Conservation (phyloP, 2,113 vertebrate genomes). For the Ramphastos sulfuratus region DNA sequence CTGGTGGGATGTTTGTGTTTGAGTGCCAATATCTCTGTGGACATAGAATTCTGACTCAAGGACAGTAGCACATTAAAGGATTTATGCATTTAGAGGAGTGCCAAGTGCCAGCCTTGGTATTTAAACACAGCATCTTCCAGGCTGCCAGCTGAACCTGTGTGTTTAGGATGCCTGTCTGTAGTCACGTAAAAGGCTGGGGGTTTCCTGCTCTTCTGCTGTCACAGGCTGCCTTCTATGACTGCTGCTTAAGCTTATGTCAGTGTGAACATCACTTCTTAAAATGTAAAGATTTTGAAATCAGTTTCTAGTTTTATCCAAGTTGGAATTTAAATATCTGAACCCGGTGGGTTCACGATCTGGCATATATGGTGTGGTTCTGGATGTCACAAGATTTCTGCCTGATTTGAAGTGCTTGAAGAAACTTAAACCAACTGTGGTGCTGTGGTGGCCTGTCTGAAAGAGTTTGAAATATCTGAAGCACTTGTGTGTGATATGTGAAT, state of each 20-base stretch:
- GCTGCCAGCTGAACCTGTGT: not conserved
- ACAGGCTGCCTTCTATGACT: not conserved
- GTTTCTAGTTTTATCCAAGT: not conserved
- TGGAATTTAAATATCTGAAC: not conserved
- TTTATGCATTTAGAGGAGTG: slow-evolving; percentile 54
- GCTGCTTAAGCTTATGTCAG: not conserved
- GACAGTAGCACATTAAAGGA: slow-evolving; percentile 60
- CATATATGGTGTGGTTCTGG: not conserved
- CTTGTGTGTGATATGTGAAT: not conserved
- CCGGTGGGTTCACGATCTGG: not conserved
- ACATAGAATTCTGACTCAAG: slow-evolving; percentile 61
- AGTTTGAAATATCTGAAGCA: not conserved
- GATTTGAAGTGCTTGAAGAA: not conserved
- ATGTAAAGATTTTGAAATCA: not conserved
- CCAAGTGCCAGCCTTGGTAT: slow-evolving; percentile 51
- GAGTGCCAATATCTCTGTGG: slow-evolving; percentile 57
- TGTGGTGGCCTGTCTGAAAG: no score
- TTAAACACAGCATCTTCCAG: slow-evolving; percentile 46
- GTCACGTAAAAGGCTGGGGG: not conserved
- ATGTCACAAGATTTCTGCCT: not conserved
- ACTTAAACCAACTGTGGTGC: not conserved
- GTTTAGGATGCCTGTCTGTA: not conserved
- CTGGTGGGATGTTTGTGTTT: slow-evolving; percentile 55
- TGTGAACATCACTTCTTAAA: not conserved
- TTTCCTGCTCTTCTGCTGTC: not conserved